phyloP scores from a whole-genome alignment of 1,140 invertebrate species.

The Formica exsecta region DNA sequence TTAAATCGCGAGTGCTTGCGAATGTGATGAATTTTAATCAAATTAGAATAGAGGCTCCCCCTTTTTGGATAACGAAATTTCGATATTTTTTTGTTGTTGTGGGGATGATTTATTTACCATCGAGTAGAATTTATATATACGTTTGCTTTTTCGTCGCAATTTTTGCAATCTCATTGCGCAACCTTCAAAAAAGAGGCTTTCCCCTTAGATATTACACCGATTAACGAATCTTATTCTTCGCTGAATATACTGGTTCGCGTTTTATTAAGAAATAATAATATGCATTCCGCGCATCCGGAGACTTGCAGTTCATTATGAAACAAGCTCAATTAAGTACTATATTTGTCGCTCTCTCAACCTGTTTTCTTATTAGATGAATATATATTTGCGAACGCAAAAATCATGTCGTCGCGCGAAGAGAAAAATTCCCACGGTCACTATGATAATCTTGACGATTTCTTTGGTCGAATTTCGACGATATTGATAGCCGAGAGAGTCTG shows the following conservation, averaged over 20 bases:
- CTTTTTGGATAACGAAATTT: no score
- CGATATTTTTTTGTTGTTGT: no score
- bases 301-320: background rate
- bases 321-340: background rate
- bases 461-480: slow-evolving; percentile 49
- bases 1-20: background rate
- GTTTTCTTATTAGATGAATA: slow-evolving; percentile 13
- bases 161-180: slow-evolving; percentile 11
- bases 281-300: background rate
- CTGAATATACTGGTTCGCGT: background rate
- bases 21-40: background rate
- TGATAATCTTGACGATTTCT: slow-evolving; percentile 27
- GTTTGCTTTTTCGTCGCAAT: background rate
- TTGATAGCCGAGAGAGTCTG: background rate
- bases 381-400: background rate
- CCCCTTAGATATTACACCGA: background rate
- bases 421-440: background rate
- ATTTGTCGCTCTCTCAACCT: background rate
- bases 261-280: background rate
- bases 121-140: background rate
- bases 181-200: background rate
- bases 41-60: background rate
- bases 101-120: background rate
- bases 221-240: background rate
- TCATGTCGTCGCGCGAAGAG: background rate